Evolutionary conservation across 2,113 vertebrate genomes (phyloP), one percentile per base, ranked within the genome.

Genomic region (Eulemur rufifrons): DNA sequence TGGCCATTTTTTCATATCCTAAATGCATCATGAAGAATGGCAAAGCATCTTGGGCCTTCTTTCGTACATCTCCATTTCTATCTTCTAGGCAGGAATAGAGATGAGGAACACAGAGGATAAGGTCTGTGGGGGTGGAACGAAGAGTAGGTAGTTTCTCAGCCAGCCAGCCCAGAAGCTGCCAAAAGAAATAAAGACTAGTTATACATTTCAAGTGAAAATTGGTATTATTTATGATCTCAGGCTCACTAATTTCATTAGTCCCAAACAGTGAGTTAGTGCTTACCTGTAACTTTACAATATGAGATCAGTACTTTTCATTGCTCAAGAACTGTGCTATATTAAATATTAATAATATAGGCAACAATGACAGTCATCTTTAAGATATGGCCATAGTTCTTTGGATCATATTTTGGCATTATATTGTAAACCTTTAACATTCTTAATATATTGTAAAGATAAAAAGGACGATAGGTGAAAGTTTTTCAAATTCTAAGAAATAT

Each of bases 11-110:
- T 93, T 99, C 99, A 96, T 99, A 99, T 74, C 99, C 98, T 91
- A 99, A 98, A 96, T 99, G 99, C 99, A 99, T 99, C 99, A 99
- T 99, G 90, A 99, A 99, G 96, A 99, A 99, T 0, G 99, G 99
- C 90, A 99, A 97, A 10, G 99, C 99, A 73, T 99, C 99, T 97
- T 99, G 99, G 0, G 99, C 99, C 90, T 99, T 99, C 98, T 99
- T 99, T 66, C 99, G 98, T 73, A 99, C 99, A 1, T 99, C 99
- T 45, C 99, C 99, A 25, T 99, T 99, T n/a, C 99, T 97, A 98
- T 99, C 99, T 97, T 99, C 99, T 63, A 99, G 98, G 97, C 99
- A 99, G 96, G 98, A 97, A 76, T 99, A 99, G 27, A 99, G 98
- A 32, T 99, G 98, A 95, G 99, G 99, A 95, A 99, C 95, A 61